phyloP scores from a whole-genome alignment of 2,888 invertebrate species.

The Palloptera scutellata region DNA sequence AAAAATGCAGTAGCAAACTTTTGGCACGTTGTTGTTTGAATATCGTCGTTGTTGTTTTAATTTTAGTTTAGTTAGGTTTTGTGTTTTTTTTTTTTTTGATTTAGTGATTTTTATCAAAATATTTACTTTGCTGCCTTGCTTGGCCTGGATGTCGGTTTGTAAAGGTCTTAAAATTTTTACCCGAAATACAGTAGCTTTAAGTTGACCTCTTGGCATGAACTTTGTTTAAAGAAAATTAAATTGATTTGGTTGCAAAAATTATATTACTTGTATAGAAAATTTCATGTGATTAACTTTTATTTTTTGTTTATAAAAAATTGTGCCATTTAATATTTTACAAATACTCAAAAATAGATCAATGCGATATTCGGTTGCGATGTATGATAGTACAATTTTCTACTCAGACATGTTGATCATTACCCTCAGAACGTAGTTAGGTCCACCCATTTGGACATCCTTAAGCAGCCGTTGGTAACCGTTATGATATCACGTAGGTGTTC shows the following conservation, averaged over 20 bases:
- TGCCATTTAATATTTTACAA: no score
- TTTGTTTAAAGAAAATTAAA: neutral
- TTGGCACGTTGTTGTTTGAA: constrained; percentile 58
- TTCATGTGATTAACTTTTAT: no score
- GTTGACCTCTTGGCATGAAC: constrained; percentile 30
- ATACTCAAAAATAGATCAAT: no score
- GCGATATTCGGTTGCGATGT: no score
- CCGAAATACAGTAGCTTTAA: constrained; percentile 40
- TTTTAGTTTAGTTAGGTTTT: constrained; percentile 8
- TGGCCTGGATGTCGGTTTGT: neutral
- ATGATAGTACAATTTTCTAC: no score
- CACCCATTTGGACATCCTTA: no score
- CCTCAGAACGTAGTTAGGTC: no score
- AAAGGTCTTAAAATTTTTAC: constrained; percentile 22
- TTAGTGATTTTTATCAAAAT: constrained; percentile 35
- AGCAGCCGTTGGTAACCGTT: no score
- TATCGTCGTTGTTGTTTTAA: constrained; percentile 28
- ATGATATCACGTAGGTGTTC: no score
- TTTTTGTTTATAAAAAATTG: no score
- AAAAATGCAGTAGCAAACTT: constrained; percentile 60
- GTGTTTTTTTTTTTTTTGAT: constrained; percentile 23
- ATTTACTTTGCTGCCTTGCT: constrained; percentile 18
- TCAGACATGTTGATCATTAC: no score
- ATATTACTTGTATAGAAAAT: no score
- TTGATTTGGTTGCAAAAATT: neutral